Conservation (phyloP, 2,113 vertebrate genomes). For the Capreolus pygargus region DNA sequence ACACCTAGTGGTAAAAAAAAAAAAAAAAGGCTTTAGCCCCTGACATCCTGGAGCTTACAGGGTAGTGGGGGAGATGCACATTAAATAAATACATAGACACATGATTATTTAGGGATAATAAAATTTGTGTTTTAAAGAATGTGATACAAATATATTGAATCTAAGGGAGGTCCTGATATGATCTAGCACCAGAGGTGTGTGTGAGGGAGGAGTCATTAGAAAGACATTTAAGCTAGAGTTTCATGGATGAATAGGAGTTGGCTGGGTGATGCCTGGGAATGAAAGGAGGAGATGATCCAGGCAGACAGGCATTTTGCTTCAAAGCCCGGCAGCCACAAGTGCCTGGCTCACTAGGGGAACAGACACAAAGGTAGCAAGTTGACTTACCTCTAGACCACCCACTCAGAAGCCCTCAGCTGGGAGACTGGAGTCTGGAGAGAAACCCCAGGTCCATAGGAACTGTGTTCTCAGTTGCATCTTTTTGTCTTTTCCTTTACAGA, state of each 20-base stretch:
- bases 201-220: neutral
- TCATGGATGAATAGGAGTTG: neutral
- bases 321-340: neutral
- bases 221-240: neutral
- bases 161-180: neutral
- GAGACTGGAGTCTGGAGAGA: neutral
- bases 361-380: neutral
- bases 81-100: neutral
- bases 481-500: constrained; percentile 77
- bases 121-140: neutral
- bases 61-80: neutral
- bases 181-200: neutral
- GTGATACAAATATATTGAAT: neutral
- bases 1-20: neutral
- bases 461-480: neutral
- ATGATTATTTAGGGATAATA: neutral
- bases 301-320: neutral
- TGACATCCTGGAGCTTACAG: neutral
- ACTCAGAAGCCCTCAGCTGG: neutral
- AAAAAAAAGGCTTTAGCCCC: neutral
- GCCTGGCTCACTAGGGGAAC: neutral
- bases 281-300: neutral
- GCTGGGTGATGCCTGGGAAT: neutral
- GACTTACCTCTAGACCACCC: neutral
- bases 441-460: neutral